Percentiles rank a stretch among this genome's conserved stretches.
Evolutionary conservation across 2,888 invertebrate species (phyloP).

Genomic region (Phaonia tiefii): DNA sequence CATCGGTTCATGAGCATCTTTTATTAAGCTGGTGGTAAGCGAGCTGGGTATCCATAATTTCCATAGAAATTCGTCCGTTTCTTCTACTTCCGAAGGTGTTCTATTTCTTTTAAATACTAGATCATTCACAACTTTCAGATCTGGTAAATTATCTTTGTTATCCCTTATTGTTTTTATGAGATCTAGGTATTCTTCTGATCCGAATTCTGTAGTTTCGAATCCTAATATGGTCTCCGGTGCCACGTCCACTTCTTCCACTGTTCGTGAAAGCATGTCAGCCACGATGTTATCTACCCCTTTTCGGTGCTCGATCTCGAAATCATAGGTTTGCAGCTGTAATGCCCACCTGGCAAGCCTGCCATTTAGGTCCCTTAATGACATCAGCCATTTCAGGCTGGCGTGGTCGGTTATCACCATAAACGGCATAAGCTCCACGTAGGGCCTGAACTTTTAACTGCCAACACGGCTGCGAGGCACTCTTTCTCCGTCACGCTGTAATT

Average conservation of each 20-base stretch:
- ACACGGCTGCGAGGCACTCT: slow-evolving; percentile 25
- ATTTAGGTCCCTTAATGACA: slow-evolving; percentile 62
- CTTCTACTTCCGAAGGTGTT: too few species aligned
- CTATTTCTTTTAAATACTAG: not conserved
- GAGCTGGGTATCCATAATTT: not conserved
- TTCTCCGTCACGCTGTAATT: not conserved
- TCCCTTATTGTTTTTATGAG: not conserved
- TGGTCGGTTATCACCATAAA: slow-evolving; percentile 46
- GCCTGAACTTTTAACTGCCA: slow-evolving; percentile 57
- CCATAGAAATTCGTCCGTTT: not conserved
- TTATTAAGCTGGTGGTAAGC: not conserved
- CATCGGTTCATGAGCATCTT: not conserved
- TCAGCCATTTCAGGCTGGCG: slow-evolving; percentile 40
- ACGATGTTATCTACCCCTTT: slow-evolving; percentile 68
- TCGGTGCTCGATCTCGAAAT: slow-evolving; percentile 67
- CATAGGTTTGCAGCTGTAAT: slow-evolving; percentile 63
- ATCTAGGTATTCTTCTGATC: not conserved
- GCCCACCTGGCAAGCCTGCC: slow-evolving; percentile 71
- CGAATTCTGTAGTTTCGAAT: not conserved
- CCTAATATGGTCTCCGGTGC: not conserved
- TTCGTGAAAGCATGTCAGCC: slow-evolving; percentile 59
- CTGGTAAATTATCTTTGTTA: slow-evolving; percentile 1
- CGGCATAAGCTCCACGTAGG: slow-evolving; percentile 50
- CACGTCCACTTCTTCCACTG: not conserved
- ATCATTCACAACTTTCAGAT: not conserved